Conservation (phyloP, 2,113 vertebrate species). For the Oncorhynchus kisutch region DNA sequence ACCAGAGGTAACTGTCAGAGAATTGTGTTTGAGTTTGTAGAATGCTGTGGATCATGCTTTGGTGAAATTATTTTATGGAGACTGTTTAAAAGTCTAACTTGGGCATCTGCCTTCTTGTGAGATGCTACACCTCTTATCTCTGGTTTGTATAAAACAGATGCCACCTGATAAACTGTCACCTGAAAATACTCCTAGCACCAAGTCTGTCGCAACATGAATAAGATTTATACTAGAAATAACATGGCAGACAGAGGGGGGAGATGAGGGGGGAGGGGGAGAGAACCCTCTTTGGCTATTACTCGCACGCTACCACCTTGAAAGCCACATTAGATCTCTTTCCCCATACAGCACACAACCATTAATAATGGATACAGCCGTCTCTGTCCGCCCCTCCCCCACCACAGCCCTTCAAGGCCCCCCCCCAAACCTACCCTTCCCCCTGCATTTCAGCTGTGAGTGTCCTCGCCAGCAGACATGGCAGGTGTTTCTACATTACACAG, state of each 20-base stretch:
- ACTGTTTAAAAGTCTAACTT: not conserved
- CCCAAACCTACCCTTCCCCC: no score
- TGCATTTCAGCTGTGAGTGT: conserved; percentile 51
- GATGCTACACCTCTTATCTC: not conserved
- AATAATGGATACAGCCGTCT: conserved; percentile 75
- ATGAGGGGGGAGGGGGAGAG: conserved; percentile 2
- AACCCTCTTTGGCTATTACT: conserved; percentile 61
- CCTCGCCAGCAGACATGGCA: conserved; percentile 56
- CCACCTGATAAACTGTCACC: not conserved
- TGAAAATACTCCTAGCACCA: conserved; percentile 17
- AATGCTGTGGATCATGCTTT: no score
- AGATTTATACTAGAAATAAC: not conserved
- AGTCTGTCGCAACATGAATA: not conserved
- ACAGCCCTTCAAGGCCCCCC: conserved; percentile 48
- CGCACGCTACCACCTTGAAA: conserved; percentile 60
- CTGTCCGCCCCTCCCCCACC: conserved; percentile 43
- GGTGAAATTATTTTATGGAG: not conserved
- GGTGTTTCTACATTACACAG: conserved; percentile 64
- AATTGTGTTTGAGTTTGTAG: not conserved
- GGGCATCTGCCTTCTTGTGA: not conserved
- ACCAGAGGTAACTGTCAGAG: not conserved
- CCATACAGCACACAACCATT: conserved; percentile 68
- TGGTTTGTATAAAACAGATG: not conserved
- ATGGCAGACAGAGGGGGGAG: conserved; percentile 6
- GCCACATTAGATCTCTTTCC: conserved; percentile 76